These are phyloP conservation scores for Dermochelys coriacea DNA, from an alignment of 2,797 vertebrate genomes.

Conservation along the genomic window DNA sequence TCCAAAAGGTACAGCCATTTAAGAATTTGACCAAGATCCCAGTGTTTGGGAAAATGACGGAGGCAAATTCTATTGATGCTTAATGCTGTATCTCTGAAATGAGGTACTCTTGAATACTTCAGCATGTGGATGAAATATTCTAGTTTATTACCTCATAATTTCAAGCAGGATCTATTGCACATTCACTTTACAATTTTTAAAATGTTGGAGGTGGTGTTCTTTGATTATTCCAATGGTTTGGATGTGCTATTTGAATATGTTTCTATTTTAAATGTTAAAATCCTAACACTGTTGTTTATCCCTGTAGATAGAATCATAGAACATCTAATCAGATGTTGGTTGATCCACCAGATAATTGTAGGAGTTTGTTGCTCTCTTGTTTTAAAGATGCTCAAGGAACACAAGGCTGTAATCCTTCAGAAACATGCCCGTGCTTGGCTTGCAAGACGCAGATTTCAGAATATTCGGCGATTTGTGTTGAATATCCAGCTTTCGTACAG, in stretches of 20 bases:
- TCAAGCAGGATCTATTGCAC: not conserved
- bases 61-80: not conserved
- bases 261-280: rapidly evolving
- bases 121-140: not conserved
- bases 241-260: not conserved
- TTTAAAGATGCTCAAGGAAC: constrained; percentile 90
- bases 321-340: rapidly evolving
- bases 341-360: not conserved
- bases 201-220: not conserved
- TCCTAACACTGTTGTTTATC: not conserved
- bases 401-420: constrained; percentile 94
- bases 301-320: rapidly evolving
- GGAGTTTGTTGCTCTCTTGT: not conserved
- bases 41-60: not conserved
- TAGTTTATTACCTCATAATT: not conserved
- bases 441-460: constrained; percentile 93
- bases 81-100: not conserved
- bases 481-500: constrained; percentile 96
- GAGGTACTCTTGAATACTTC: not conserved
- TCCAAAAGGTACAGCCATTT: constrained; percentile 85
- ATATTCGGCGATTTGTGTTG: constrained; percentile 91
- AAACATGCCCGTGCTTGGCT: constrained; percentile 96
- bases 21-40: not conserved
- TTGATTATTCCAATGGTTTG: not conserved
- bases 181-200: not conserved